Evolutionary conservation across 2,113 vertebrate species (phyloP).

Genomic region (Piaya cayana): DNA sequence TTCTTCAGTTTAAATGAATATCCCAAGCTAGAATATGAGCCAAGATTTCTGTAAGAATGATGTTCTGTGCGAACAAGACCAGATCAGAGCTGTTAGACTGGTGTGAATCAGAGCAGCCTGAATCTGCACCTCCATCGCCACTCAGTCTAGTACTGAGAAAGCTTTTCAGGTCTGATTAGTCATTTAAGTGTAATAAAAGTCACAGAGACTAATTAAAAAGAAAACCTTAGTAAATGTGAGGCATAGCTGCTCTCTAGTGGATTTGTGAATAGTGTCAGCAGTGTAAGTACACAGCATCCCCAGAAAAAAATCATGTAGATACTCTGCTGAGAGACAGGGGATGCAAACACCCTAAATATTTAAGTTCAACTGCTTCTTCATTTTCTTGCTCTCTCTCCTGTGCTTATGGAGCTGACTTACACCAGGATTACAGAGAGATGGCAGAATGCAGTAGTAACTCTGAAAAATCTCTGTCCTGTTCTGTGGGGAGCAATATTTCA

Average conservation of each 20-base stretch:
- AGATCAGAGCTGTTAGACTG: background rate
- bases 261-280: background rate
- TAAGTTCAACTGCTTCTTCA: background rate
- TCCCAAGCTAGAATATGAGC: background rate
- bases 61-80: background rate
- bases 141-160: constrained; percentile 50
- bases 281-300: background rate
- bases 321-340: background rate
- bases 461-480: background rate
- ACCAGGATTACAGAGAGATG: background rate
- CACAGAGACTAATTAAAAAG: constrained; percentile 30
- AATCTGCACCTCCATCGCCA: background rate
- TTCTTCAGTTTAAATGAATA: background rate
- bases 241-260: constrained; percentile 56
- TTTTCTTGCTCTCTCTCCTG: background rate
- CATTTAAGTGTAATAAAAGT: constrained; percentile 65
- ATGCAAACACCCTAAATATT: background rate
- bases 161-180: constrained; percentile 72
- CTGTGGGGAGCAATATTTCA: background rate
- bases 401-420: background rate
- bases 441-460: background rate
- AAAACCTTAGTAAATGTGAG: constrained; percentile 17
- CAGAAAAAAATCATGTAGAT: background rate
- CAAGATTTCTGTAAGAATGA: background rate
- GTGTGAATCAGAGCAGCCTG: constrained; percentile 57